These are phyloP conservation scores for Chunga burmeisteri DNA, from an alignment of 2,113 vertebrate species.

Conservation along the genomic window DNA sequence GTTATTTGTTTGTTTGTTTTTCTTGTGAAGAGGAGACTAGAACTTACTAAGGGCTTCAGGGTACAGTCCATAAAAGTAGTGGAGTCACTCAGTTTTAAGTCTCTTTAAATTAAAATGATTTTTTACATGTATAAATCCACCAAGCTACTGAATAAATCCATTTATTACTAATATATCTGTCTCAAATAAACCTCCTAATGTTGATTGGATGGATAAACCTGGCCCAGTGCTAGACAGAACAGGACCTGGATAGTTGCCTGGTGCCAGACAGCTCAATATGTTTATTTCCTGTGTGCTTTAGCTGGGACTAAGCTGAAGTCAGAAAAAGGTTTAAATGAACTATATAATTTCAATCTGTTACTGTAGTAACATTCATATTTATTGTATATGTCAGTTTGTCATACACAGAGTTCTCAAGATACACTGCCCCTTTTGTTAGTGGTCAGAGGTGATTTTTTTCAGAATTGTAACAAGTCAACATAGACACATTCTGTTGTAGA, in stretches of 20 bases:
- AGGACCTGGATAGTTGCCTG: slow-evolving; percentile 45
- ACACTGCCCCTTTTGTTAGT: slow-evolving; percentile 67
- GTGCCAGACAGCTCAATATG: slow-evolving; percentile 73
- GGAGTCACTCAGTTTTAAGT: background rate
- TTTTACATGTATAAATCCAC: slow-evolving; percentile 20
- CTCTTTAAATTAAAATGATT: slow-evolving; percentile 18
- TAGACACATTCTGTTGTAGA: slow-evolving; percentile 1
- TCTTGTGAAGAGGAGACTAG: background rate
- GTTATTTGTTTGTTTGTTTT: background rate
- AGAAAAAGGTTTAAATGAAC: slow-evolving; percentile 73
- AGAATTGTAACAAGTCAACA: background rate
- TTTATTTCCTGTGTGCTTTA: slow-evolving; percentile 76
- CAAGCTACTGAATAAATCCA: slow-evolving; percentile 67
- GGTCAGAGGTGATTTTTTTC: background rate
- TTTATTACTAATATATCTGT: slow-evolving; percentile 67
- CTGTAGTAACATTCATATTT: slow-evolving; percentile 66
- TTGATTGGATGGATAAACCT: slow-evolving; percentile 66
- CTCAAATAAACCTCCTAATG: slow-evolving; percentile 59
- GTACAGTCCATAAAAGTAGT: background rate
- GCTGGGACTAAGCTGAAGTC: background rate
- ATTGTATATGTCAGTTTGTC: slow-evolving; percentile 78
- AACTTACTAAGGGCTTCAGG: background rate
- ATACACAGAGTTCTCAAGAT: slow-evolving; percentile 56
- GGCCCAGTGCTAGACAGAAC: slow-evolving; percentile 47
- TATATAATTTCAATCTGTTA: slow-evolving; percentile 71